A percentile compares a stretch with the other conserved stretches of the same genome.
Conservation (phyloP, 2,797 vertebrate species). For the Malacoraja senta region DNA sequence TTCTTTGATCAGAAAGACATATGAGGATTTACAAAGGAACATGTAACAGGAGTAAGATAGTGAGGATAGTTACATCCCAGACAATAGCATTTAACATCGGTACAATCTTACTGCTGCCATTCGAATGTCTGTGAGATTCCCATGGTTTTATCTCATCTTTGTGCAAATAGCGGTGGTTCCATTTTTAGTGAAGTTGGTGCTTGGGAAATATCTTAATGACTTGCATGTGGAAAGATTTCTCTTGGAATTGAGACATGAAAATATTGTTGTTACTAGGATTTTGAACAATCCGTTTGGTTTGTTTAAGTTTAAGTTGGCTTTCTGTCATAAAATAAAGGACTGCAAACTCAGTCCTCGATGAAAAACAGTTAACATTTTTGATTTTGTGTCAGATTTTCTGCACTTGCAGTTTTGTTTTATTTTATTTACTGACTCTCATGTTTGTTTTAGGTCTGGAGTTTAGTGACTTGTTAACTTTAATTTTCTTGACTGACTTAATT, state of each 20-base stretch:
- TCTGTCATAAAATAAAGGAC: background rate
- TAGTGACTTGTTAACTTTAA: background rate
- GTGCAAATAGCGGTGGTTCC: background rate
- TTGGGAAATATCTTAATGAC: background rate
- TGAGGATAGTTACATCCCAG: background rate
- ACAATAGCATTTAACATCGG: background rate
- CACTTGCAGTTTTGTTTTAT: no score
- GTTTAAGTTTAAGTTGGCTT: background rate
- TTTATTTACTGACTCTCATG: background rate
- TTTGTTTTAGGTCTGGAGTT: conserved; percentile 7
- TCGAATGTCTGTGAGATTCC: background rate
- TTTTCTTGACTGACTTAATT: background rate
- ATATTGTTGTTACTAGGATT: background rate
- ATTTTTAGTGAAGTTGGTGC: background rate
- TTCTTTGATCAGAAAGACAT: background rate
- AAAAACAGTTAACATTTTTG: no score
- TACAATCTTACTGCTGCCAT: background rate
- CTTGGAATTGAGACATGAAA: conserved; percentile 4
- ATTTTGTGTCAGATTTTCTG: no score
- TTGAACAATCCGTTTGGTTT: background rate
- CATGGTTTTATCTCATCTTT: background rate
- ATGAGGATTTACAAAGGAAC: background rate
- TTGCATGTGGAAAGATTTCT: background rate
- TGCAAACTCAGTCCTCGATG: no score
- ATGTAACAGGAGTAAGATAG: background rate